Conservation (phyloP, 2,113 vertebrate genomes). For the Panurus biarmicus region DNA sequence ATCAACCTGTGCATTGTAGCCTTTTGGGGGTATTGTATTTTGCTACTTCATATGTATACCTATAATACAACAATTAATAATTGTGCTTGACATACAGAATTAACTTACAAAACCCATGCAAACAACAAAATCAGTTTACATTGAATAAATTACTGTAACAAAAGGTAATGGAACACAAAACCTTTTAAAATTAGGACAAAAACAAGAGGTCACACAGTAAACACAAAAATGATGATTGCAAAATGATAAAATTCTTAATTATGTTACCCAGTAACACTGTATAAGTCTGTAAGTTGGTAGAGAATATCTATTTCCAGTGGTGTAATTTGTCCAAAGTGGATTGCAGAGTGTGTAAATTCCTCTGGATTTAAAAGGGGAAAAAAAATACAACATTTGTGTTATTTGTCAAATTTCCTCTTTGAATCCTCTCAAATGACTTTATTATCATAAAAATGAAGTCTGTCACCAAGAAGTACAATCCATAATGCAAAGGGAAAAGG, state of each 20-base stretch:
- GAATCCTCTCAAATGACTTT: background rate
- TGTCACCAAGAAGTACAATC: background rate
- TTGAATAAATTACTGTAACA: background rate
- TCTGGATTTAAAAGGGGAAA: constrained; percentile 69
- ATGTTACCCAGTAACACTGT: constrained; percentile 88
- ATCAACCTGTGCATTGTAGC: background rate
- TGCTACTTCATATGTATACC: background rate
- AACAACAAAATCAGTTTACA: background rate
- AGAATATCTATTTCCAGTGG: constrained; percentile 93
- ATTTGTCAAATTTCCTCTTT: background rate
- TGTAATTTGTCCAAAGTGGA: constrained; percentile 94
- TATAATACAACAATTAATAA: background rate
- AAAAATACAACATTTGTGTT: background rate
- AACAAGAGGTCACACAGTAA: background rate
- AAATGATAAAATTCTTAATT: background rate
- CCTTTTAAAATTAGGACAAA: background rate
- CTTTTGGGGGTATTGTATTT: background rate
- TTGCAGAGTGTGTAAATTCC: constrained; percentile 93
- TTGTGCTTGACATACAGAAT: background rate
- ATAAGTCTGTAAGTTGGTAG: constrained; percentile 85
- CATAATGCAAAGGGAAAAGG: background rate
- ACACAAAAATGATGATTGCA: background rate
- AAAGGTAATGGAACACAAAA: background rate
- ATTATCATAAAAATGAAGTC: background rate
- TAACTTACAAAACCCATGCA: background rate